Base-by-base conservation (phyloP, 2,113 vertebrate genomes). In the Poeciliopsis occidentalis region DNA sequence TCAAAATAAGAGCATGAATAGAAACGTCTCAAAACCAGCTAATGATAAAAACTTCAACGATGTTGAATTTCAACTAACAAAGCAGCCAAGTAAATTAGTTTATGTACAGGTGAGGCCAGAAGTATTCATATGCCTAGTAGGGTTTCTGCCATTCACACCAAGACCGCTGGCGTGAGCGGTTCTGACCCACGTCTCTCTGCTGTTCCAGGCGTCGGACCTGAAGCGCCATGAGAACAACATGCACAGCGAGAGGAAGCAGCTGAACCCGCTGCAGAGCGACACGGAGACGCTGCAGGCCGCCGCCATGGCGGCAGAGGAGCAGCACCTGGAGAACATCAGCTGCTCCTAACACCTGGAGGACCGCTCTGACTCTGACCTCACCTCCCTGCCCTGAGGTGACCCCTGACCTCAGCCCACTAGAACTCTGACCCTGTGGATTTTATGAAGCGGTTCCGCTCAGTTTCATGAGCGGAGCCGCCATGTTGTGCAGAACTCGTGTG, bases 141-240 rank as follows among this genome's bases (percentile, higher is more conserved):
- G 39, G 39, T 41, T 37, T 37, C 34, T 37, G 34, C 10, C 10
- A 10, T 37, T 37, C 34, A 37, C 34, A 34, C 0, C 31, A 7
- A 5, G 5, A 32, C 34, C 10, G 8, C 34, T 37, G 34, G 11
- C 10, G 10, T 2, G 51, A 57, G 22, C 22, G 2, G 51, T 54
- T 24, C 51, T 57, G 61, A 13, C 24, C 76, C 85, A 68, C 70
- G 1, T 61, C 62, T 2, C 8, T 79, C 34, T 86, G 79, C 86
- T 0, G 8, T 80, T 88, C 31, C 83, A 93, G 92, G 92, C 91
- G 0, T 93, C 92, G 0, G 92, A 93, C 51, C 82, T 93, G 51
- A 93, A 93, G 85, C 88, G 91, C 3, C 92, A 93, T 32, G 92
- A 92, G 68, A 93, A 92, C 86, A 93, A 93, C 91, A 93, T 93